Conservation (phyloP, 1,140 invertebrate genomes). For the Temnothorax nylanderi region DNA sequence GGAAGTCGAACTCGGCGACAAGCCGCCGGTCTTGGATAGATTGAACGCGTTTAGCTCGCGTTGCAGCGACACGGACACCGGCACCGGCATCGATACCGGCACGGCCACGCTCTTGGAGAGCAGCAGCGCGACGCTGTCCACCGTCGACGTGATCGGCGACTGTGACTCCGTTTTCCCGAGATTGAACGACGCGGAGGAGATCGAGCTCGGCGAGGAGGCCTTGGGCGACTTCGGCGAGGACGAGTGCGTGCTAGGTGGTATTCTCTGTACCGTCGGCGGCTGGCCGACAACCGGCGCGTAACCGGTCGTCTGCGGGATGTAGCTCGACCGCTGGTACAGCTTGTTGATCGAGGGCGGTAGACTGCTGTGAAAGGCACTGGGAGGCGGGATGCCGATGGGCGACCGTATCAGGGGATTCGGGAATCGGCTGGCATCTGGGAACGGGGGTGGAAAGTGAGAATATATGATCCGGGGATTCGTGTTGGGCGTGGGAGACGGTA, state of each 20-base stretch:
- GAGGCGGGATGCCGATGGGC: constrained; percentile 78
- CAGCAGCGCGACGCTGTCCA: constrained; percentile 69
- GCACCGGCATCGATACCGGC: not conserved
- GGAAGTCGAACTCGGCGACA: constrained; percentile 16
- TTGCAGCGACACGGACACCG: constrained; percentile 25
- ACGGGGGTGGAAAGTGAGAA: constrained; percentile 82
- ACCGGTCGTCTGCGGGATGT: constrained; percentile 77
- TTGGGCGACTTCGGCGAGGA: constrained; percentile 80
- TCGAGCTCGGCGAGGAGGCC: constrained; percentile 61
- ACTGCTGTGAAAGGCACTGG: constrained; percentile 84
- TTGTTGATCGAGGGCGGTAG: constrained; percentile 84
- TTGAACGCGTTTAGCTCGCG: constrained; percentile 79
- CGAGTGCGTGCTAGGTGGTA: constrained; percentile 81
- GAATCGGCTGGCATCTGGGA: constrained; percentile 80
- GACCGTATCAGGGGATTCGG: constrained; percentile 80
- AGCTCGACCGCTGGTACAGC: constrained; percentile 82
- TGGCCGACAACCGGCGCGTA: constrained; percentile 70
- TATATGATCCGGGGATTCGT: constrained; percentile 86
- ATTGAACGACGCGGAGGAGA: constrained; percentile 60
- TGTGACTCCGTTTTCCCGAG: constrained; percentile 67
- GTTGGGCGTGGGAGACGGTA: constrained; percentile 86
- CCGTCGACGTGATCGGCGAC: constrained; percentile 60
- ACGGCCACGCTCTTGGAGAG: constrained; percentile 63
- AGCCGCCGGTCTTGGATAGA: constrained; percentile 74
- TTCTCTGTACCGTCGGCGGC: constrained; percentile 82